Evolutionary conservation across 1,140 invertebrate genomes (phyloP), one percentile per base, ranked within the genome.

Genomic region (Drosophila bocki): DNA sequence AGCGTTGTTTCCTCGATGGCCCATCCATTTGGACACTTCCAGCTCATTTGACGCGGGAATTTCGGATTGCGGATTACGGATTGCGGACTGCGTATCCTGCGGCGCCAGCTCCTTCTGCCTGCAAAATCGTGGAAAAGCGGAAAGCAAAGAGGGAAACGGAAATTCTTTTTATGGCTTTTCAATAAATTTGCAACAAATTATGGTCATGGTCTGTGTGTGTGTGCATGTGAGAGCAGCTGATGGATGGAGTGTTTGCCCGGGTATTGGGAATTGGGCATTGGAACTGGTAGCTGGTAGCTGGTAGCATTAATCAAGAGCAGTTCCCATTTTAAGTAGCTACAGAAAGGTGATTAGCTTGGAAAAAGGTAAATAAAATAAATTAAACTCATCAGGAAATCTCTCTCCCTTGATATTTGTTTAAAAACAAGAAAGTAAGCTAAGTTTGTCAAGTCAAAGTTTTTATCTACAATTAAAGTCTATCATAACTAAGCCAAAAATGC

Each of bases 171-270:
- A 83, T 80, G 65, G 60, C 48, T 88, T 83, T 86, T 77, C 70
- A 82, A 82, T 82, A 87, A 87, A 80, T 86, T 83, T 83, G 75
- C 83, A 83, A 88, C 76, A 80, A 88, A 78, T 78, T 61, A 78
- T 78, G 75, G 39, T 50, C 44, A 78, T 78, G 75, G 39, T 56
- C 44, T 33, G 13, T 57, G 6, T 45, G 6, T 45, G 13, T 33
- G 13, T 39, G n/a, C 17, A 41, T 13, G 33, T 48, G 35, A 41
- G 51, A 15, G 65, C 19, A 22, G 32, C 67, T 71, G 67, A 72
- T 60, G 68, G 70, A 72, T 72, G 45, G 42, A 72, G 70, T 74
- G 70, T 71, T 50, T 72, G 64, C 35, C 56, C 11, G 64, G 44
- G 51, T 35, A 51, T 33, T 51, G 26, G 5, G 2, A 17, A 71